Evolutionary conservation across 2,888 invertebrate species (phyloP).

Genomic region (Microplitis deprimator): DNA sequence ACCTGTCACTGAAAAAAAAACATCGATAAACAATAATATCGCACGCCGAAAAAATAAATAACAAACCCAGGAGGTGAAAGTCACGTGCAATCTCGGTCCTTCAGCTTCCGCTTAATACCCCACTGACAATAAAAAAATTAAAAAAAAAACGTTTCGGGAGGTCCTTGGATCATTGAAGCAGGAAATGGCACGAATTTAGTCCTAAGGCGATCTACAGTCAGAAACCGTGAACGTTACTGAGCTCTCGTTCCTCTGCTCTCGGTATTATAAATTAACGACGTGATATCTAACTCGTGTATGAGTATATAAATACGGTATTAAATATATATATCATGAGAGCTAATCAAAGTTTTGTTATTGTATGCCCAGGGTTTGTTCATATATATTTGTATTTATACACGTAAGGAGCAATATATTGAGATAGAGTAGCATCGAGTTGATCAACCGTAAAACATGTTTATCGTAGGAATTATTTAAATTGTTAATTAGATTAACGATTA

Average conservation of each 20-base stretch:
- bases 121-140: background rate
- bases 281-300: constrained; percentile 45
- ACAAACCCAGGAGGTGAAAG: constrained; percentile 6
- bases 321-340: constrained; percentile 43
- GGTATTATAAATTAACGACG: constrained; percentile 51
- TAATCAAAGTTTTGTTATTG: constrained; percentile 46
- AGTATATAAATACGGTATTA: constrained; percentile 11
- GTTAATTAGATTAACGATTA: constrained; percentile 31
- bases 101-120: constrained; percentile 12
- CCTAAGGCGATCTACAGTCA: constrained; percentile 25
- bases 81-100: constrained; percentile 5
- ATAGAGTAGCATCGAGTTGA: constrained; percentile 16
- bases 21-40: constrained; percentile 9
- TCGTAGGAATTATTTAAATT: constrained; percentile 24
- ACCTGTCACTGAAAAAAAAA: constrained; percentile 9
- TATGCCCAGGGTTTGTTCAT: constrained; percentile 36
- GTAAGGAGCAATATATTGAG: background rate
- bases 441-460: constrained; percentile 15
- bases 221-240: constrained; percentile 44
- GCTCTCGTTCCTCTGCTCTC: constrained; percentile 8
- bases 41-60: background rate
- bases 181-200: constrained; percentile 34
- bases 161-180: constrained; percentile 17
- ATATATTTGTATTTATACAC: constrained; percentile 10
- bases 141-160: constrained; percentile 20